phyloP scores from a whole-genome alignment of 2,888 invertebrate genomes.

The Brachypalpus laphriformis region DNA sequence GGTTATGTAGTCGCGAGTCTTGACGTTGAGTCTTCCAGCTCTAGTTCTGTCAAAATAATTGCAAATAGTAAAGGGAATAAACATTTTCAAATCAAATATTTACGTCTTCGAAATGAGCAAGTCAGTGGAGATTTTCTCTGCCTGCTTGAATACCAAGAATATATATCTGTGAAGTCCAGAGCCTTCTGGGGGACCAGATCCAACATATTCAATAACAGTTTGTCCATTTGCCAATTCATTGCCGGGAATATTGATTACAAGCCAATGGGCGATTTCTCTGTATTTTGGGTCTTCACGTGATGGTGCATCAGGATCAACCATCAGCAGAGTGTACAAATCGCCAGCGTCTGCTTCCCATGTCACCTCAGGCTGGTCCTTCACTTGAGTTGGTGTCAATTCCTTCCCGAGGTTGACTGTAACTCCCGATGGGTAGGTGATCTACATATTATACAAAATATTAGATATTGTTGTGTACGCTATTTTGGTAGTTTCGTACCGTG shows the following conservation, averaged over 20 bases:
- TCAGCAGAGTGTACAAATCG: slow-evolving; percentile 89
- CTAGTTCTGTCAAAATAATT: slow-evolving; percentile 79
- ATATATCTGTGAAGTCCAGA: slow-evolving; percentile 88
- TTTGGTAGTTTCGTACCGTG: slow-evolving; percentile 76
- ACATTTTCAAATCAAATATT: neutral
- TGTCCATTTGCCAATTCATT: slow-evolving; percentile 88
- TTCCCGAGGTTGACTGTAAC: slow-evolving; percentile 86
- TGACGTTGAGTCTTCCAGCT: slow-evolving; percentile 85
- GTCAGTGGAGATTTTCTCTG: slow-evolving; percentile 83
- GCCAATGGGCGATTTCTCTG: slow-evolving; percentile 96
- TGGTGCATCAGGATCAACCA: slow-evolving; percentile 93
- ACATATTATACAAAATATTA: neutral
- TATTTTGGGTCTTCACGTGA: slow-evolving; percentile 90
- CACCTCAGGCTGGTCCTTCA: slow-evolving; percentile 88
- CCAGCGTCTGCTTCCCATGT: slow-evolving; percentile 86
- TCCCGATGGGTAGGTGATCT: slow-evolving; percentile 80
- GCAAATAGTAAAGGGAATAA: neutral
- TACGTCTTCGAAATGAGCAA: slow-evolving; percentile 77
- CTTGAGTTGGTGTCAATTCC: slow-evolving; percentile 89
- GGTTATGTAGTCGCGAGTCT: slow-evolving; percentile 89
- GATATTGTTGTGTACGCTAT: neutral
- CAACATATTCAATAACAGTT: slow-evolving; percentile 90
- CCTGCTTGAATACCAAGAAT: slow-evolving; percentile 88
- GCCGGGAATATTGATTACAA: slow-evolving; percentile 94
- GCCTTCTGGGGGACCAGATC: slow-evolving; percentile 92